A percentile compares a stretch with the other conserved stretches of the same genome.
Evolutionary conservation across 2,888 invertebrate genomes (phyloP).

Genomic region (Agapetus fuscipes): DNA sequence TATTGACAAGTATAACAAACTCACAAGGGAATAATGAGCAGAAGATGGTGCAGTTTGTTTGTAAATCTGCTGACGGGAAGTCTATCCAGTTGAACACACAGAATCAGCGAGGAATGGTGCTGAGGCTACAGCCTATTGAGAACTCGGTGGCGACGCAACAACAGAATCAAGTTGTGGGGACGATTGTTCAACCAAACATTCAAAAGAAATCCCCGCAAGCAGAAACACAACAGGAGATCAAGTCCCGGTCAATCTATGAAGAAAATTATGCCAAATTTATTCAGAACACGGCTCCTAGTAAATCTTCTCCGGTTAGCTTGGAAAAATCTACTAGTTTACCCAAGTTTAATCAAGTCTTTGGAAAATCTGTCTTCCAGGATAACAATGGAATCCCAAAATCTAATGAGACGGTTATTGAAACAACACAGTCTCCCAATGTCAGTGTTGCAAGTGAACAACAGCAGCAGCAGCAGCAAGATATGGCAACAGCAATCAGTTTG

Average conservation of each 20-base stretch:
- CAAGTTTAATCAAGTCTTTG: slow-evolving; percentile 72
- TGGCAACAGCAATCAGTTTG: slow-evolving; percentile 27
- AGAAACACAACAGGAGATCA: slow-evolving; percentile 33
- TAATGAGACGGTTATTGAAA: slow-evolving; percentile 7
- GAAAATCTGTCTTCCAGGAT: slow-evolving; percentile 57
- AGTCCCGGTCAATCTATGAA: slow-evolving; percentile 44
- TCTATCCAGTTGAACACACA: slow-evolving; percentile 46
- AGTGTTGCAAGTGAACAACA: slow-evolving; percentile 27
- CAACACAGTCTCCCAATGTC: too few species aligned
- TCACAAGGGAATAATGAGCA: slow-evolving; percentile 42
- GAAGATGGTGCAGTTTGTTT: slow-evolving; percentile 52
- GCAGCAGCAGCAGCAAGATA: slow-evolving; percentile 15
- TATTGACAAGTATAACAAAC: slow-evolving; percentile 39
- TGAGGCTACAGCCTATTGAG: slow-evolving; percentile 39
- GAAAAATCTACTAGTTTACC: slow-evolving; percentile 51
- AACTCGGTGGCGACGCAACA: slow-evolving; percentile 23
- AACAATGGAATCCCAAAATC: slow-evolving; percentile 20
- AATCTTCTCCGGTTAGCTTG: slow-evolving; percentile 26
- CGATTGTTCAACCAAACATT: slow-evolving; percentile 22
- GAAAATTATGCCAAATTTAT: slow-evolving; percentile 48
- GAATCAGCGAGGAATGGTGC: slow-evolving; percentile 44
- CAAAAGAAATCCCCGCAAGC: slow-evolving; percentile 27
- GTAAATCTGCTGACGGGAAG: slow-evolving; percentile 52
- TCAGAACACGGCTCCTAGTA: slow-evolving; percentile 36
- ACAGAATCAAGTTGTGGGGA: slow-evolving; percentile 16